Conservation (phyloP, 2,797 vertebrate species). For the Botia kubotai region DNA sequence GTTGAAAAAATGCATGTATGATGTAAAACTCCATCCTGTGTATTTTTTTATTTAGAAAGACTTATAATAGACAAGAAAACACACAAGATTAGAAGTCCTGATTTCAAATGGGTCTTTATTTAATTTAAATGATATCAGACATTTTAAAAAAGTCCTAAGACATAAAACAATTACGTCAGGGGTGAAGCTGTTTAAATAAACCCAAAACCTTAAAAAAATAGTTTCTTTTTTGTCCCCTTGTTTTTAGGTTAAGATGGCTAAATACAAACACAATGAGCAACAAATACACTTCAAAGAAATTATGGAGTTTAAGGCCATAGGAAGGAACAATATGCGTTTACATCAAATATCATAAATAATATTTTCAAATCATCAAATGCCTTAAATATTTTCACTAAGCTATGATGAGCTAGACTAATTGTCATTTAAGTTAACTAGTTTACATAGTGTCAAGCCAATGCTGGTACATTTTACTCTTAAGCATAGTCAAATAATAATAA, state of each 20-base stretch:
- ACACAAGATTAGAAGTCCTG: not conserved
- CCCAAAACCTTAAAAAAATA: conserved; percentile 65
- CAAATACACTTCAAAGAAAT: conserved; percentile 69
- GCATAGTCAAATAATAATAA: conserved; percentile 60
- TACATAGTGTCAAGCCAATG: conserved; percentile 72
- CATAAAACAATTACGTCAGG: conserved; percentile 67
- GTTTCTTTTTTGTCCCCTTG: conserved; percentile 59
- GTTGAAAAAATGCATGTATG: too few species aligned
- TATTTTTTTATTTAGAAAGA: not conserved
- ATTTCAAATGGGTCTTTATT: conserved; percentile 72
- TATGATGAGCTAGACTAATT: conserved; percentile 76
- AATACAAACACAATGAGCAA: conserved; percentile 62
- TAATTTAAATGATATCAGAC: conserved; percentile 65
- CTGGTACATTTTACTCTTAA: conserved; percentile 68
- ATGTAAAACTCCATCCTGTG: not conserved
- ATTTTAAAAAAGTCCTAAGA: conserved; percentile 71
- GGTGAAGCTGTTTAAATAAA: conserved; percentile 57
- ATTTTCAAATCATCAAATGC: conserved; percentile 70
- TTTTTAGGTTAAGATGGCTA: conserved; percentile 60
- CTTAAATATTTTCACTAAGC: conserved; percentile 79
- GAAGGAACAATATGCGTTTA: conserved; percentile 70
- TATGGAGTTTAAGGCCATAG: conserved; percentile 75
- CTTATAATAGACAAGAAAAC: not conserved
- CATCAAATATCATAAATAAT: conserved; percentile 78
- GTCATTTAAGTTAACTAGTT: conserved; percentile 79